Conservation (phyloP, 2,797 vertebrate species). For the Hirundo rustica region DNA sequence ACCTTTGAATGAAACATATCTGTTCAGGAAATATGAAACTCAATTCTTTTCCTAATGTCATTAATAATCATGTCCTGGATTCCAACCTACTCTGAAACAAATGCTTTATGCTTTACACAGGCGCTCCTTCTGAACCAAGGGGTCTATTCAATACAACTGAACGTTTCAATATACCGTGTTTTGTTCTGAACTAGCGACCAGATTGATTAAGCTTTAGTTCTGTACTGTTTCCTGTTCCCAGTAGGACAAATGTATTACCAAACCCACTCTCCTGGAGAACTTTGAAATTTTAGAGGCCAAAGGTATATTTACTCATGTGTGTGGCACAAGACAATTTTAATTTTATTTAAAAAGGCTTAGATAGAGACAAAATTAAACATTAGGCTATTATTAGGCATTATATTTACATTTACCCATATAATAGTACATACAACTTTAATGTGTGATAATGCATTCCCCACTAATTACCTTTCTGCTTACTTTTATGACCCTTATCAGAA, state of each 20-base stretch:
- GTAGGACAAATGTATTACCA: not conserved
- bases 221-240: not conserved
- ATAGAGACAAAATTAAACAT: not conserved
- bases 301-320: not conserved
- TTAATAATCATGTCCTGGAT: not conserved
- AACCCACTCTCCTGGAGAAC: not conserved
- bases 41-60: not conserved
- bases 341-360: not conserved
- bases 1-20: not conserved
- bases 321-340: not conserved
- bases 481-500: not conserved
- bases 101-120: not conserved
- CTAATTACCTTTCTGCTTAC: not conserved
- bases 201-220: not conserved
- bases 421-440: not conserved
- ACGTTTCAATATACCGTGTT: not conserved
- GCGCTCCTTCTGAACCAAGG: not conserved
- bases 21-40: not conserved
- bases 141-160: not conserved
- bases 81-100: not conserved
- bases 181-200: not conserved
- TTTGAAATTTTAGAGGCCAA: not conserved
- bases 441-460: not conserved
- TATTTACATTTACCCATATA: not conserved
- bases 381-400: not conserved